Percentiles rank a stretch among this genome's conserved stretches.
phyloP scores from a whole-genome alignment of 2,797 vertebrate species.

The Pelodytes ibericus region DNA sequence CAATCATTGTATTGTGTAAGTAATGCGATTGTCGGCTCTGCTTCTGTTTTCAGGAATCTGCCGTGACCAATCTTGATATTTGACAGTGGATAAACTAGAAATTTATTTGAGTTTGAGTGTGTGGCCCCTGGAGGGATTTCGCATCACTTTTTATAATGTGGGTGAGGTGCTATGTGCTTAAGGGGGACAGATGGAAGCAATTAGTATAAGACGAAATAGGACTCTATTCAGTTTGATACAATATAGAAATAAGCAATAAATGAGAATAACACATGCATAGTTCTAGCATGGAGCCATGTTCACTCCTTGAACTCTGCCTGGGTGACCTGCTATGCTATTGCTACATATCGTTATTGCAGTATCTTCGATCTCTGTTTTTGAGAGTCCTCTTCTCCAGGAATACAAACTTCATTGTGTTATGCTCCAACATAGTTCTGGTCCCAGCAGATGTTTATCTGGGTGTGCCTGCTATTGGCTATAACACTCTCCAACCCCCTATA shows the following conservation, averaged over 20 bases:
- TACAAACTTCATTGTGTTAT: too few relatives aligned
- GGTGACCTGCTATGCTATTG: background rate
- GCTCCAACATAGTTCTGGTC: too few relatives aligned
- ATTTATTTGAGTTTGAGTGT: background rate
- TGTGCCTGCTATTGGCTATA: too few relatives aligned
- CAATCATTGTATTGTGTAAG: background rate
- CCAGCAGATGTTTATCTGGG: too few relatives aligned
- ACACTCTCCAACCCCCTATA: too few relatives aligned
- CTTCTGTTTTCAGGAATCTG: background rate
- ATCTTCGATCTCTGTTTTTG: too few relatives aligned
- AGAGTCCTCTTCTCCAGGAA: too few relatives aligned
- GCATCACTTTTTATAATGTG: background rate
- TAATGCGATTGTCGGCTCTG: background rate
- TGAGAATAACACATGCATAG: background rate
- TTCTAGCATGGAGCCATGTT: background rate
- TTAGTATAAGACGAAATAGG: background rate
- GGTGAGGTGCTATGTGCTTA: background rate
- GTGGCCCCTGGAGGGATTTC: background rate
- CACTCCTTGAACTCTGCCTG: background rate
- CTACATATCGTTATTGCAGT: background rate
- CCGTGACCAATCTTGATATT: background rate
- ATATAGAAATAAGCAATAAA: slow-evolving; percentile 2
- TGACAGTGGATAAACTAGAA: background rate
- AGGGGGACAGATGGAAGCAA: background rate
- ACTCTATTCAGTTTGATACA: background rate